These are phyloP conservation scores for Melipona quadrifasciata DNA, from an alignment of 1,140 invertebrate genomes.

Conservation along the genomic window DNA sequence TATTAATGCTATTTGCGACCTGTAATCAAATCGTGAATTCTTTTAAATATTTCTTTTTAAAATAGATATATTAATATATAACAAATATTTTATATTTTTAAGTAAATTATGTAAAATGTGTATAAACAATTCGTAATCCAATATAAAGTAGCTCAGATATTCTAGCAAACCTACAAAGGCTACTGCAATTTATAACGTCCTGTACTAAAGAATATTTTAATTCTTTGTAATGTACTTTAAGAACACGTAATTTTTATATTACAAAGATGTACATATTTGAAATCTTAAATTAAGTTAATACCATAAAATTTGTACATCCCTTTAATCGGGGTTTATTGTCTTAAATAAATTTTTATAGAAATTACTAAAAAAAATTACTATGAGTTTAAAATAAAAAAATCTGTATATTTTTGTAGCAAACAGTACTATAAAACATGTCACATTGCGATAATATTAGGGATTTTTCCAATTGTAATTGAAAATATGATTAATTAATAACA, in stretches of 20 bases:
- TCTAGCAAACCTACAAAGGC: not conserved
- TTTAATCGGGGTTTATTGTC: not conserved
- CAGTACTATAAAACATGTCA: not conserved
- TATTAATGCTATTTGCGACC: constrained; percentile 1
- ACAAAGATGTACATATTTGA: constrained; percentile 31
- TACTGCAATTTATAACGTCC: constrained; percentile 5
- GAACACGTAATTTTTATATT: constrained; percentile 15
- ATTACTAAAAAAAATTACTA: not conserved
- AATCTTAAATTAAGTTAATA: constrained; percentile 33
- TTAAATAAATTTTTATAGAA: constrained; percentile 25
- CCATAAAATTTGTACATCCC: constrained; percentile 10
- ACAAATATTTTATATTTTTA: not conserved
- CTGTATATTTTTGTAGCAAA: constrained; percentile 19
- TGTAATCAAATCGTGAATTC: constrained; percentile 13
- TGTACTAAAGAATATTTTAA: constrained; percentile 21
- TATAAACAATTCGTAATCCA: constrained; percentile 14
- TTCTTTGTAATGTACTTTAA: constrained; percentile 29
- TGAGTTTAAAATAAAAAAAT: not conserved
- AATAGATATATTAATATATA: constrained; percentile 38
- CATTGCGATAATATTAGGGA: not conserved
- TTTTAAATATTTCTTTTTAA: constrained; percentile 10
- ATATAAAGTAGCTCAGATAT: not conserved
- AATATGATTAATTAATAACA: not conserved
- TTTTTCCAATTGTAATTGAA: not conserved
- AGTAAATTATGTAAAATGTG: constrained; percentile 39